phyloP scores from a whole-genome alignment of 2,888 invertebrate species.

The Conistra vaccinii region DNA sequence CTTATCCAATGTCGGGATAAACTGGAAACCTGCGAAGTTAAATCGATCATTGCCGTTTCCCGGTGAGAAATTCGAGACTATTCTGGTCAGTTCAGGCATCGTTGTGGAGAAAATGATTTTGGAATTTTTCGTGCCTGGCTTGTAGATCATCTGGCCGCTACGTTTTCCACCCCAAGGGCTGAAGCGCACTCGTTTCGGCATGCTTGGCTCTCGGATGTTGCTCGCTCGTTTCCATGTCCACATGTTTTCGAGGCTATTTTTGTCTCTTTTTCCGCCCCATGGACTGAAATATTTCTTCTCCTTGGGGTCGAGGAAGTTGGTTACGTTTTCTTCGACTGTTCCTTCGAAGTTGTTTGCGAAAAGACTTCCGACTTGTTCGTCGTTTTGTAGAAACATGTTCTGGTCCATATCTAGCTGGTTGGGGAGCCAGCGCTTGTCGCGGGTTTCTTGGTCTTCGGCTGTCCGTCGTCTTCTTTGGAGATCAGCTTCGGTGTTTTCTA shows the following conservation, averaged over 20 bases:
- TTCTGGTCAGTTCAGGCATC: slow-evolving; percentile 82
- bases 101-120: slow-evolving; percentile 82
- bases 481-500: slow-evolving; percentile 51
- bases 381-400: slow-evolving; percentile 72
- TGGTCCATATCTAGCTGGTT: slow-evolving; percentile 78
- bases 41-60: slow-evolving; percentile 67
- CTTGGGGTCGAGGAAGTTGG: slow-evolving; percentile 66
- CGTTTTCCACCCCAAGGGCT: slow-evolving; percentile 89
- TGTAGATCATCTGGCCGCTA: slow-evolving; percentile 84
- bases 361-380: slow-evolving; percentile 66
- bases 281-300: slow-evolving; percentile 86
- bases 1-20: slow-evolving; percentile 79
- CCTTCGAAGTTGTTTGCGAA: slow-evolving; percentile 66
- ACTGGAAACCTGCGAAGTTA: slow-evolving; percentile 79
- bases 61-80: slow-evolving; percentile 81
- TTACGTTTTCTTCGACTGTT: slow-evolving; percentile 72
- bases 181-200: slow-evolving; percentile 88
- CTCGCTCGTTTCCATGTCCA: slow-evolving; percentile 85
- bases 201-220: slow-evolving; percentile 82
- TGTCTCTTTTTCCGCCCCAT: slow-evolving; percentile 85
- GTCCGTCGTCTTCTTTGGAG: slow-evolving; percentile 70
- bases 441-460: slow-evolving; percentile 66
- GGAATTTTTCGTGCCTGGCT: slow-evolving; percentile 79
- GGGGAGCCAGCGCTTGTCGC: slow-evolving; percentile 74
- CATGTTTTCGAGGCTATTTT: slow-evolving; percentile 74